Evolutionary conservation across 2,888 invertebrate species (phyloP).

Genomic region (Phasia obesa): DNA sequence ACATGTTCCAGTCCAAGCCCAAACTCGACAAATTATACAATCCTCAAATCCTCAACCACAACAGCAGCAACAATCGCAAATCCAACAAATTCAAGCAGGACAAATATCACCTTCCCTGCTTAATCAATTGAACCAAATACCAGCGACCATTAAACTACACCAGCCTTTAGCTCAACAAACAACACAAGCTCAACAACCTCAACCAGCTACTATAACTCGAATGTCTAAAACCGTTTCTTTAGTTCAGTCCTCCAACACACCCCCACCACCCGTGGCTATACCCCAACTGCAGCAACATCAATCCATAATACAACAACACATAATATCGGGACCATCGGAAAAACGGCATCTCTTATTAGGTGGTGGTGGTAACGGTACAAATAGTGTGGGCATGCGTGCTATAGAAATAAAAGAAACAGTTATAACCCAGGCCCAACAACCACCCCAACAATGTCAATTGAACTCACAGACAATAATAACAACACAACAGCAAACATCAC

Average conservation of each 20-base stretch:
- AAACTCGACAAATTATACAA: conserved; percentile 72
- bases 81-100: conserved; percentile 82
- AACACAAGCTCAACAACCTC: conserved; percentile 76
- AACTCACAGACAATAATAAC: conserved; percentile 80
- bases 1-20: conserved; percentile 65
- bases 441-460: conserved; percentile 77
- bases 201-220: conserved; percentile 60
- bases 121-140: conserved; percentile 81
- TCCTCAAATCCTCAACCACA: conserved; percentile 82
- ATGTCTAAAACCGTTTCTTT: conserved; percentile 72
- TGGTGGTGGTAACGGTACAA: conserved; percentile 70
- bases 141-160: conserved; percentile 83
- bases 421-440: conserved; percentile 78
- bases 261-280: conserved; percentile 82
- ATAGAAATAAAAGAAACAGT: conserved; percentile 79
- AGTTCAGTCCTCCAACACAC: conserved; percentile 69
- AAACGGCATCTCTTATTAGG: conserved; percentile 79
- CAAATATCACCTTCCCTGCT: conserved; percentile 81
- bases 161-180: conserved; percentile 75
- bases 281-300: conserved; percentile 84
- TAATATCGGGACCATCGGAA: conserved; percentile 78
- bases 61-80: conserved; percentile 68
- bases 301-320: conserved; percentile 81
- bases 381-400: conserved; percentile 64
- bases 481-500: conserved; percentile 75